Evolutionary conservation across 2,888 invertebrate genomes (phyloP), one percentile per base, ranked within the genome.

Genomic region (Eretmocerus hayati): DNA sequence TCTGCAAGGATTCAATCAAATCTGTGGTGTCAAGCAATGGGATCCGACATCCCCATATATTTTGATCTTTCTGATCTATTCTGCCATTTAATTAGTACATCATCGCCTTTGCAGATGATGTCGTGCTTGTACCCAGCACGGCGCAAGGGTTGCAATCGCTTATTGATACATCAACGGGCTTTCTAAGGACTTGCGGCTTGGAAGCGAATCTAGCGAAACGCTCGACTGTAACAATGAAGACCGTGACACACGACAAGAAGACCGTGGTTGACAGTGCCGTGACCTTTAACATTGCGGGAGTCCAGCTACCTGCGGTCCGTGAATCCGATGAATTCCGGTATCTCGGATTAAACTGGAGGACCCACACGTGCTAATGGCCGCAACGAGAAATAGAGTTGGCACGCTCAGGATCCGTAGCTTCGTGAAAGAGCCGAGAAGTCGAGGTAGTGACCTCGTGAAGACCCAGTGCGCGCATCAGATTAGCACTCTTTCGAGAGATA

Each of bases 151-250:
- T 56, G 0, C 54, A 52, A 23, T 2, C 15, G 4, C 11, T 45
- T 8, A 21, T 55, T 0, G 36, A 55, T 26, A 13, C n/a, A 1
- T 11, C 37, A 0, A 35, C 35, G 2, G 32, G 19, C 0, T 59
- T 55, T 22, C 46, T 65, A 8, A 4, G 4, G 5, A 19, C 8
- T 0, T 56, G 59, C 36, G 59, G 62, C n/a, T 30, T 64, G 46
- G 57, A 62, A 32, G 48, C 54, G 4, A 63, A 58, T 50, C 36
- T 42, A 19, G 55, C 21, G 31, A 71, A 69, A 57, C 59, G 62
- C 50, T 50, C 56, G 0, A 57, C 63, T 0, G 38, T 67, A 1
- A 60, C 66, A 2, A 52, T 65, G 42, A 38, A 43, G 31, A 42
- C n/a, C n/a, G 58, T 64, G 15, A 63, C 67, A 0, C 39, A 31